Evolutionary conservation across 2,113 vertebrate genomes (phyloP), one percentile per base, ranked within the genome.

Genomic region (Scalopus aquaticus): DNA sequence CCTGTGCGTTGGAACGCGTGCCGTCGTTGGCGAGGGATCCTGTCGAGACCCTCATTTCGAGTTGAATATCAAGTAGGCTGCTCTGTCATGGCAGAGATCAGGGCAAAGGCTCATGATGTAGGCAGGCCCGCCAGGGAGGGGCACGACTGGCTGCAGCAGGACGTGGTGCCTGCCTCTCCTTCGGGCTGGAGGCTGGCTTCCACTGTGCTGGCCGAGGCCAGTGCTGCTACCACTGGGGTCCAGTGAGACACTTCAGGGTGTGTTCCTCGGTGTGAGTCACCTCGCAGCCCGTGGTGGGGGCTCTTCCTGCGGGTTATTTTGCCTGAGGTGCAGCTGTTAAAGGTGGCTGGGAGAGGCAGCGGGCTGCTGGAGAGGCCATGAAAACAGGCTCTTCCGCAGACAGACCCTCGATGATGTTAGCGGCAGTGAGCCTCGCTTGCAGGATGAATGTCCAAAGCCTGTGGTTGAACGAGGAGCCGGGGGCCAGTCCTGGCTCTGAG

Each of bases 201-300:
- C 4, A 44, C 22, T n/a, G 22, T 72, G 30, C 49, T 30, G 32
- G 20, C 77, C 19, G 15, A n/a, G 28, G 64, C 74, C 42, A 26
- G 42, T 11, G 8, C 76, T 16, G 20, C 69, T 35, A 85, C 19
- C 8, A 4, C 3, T 2, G 5, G 26, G 64, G 65, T 49, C 62
- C 69, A 4, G 30, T 17, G 20, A 74, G 80, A 37, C 46, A n/a
- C 12, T 37, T 8, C 11, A 0, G 8, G 35, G 1, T n/a, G 3
- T 30, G 35, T 35, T 13, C 70, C 54, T 86, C 11, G 3, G 6
- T 15, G 44, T 19, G 44, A 64, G 42, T 16, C 39, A 51, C 28
- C n/a, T 54, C 51, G 73, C 70, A 13, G 7, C n/a, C n/a, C 6
- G 12, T 10, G 26, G 1, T 60, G n/a, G 22, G 32, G 42, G 35